Evolutionary conservation across 2,113 vertebrate species (phyloP), one percentile per base, ranked within the genome.

Genomic region (Galeopterus variegatus): DNA sequence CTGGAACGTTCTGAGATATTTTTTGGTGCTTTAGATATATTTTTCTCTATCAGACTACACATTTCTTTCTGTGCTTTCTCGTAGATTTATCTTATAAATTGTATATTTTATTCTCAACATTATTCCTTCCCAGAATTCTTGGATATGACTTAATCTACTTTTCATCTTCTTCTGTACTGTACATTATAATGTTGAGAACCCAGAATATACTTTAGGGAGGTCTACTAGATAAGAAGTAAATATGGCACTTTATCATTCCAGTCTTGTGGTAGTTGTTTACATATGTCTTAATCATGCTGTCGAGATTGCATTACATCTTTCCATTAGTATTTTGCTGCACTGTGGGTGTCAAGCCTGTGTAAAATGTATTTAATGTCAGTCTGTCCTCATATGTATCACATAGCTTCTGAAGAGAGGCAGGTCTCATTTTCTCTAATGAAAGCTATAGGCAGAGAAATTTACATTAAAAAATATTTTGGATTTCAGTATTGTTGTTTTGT

Each of bases 331-430:
- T 86, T 65, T 69, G 65, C 56, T 58, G 56, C 67, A 24, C 19
- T 23, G 17, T 90, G 70, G 56, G 50, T 50, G 33, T 92, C 87
- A 94, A 73, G 88, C 52, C 52, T 2, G 82, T 76, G 60, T 90
- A 83, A 90, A 21, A 80, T 88, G 54, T 75, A 80, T 83, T 96
- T 95, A 91, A 17, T 13, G 3, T 96, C 94, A 93, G 24, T 89
- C 64, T 87, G 75, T 87, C 58, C 86, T 89, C 17, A 14, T 73
- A 95, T 80, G 56, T 45, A 31, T 14, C 50, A 90, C 48, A 23
- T 89, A 69, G 48, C 36, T 93, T 93, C 64, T 60, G 56, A 83
- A 80, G 90, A 89, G 67, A 92, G 73, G 28, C 83, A 41, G 17
- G 36, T 83, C 69, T 87, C 77, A 15, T 70, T 73, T 92, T 70